Conservation (phyloP, 2,888 invertebrate species). For the Mechanitis mazaeus region DNA sequence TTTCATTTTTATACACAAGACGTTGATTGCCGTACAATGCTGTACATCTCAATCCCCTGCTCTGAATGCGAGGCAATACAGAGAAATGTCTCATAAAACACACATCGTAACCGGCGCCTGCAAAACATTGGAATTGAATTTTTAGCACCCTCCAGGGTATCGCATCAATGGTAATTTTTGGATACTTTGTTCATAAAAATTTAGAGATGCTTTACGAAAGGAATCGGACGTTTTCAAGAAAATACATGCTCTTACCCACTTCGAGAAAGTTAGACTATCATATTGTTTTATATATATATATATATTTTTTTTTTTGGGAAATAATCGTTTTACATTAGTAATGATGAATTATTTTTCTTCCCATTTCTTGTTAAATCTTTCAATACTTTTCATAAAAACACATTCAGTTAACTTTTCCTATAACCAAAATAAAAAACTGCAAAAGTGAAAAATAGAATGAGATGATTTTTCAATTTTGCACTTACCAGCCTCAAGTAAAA, state of each 20-base stretch:
- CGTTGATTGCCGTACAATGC: conserved; percentile 42
- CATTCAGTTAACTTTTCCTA: neutral
- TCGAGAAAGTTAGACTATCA: neutral
- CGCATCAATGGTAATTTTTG: conserved; percentile 37
- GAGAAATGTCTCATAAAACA: conserved; percentile 60
- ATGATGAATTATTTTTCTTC: neutral
- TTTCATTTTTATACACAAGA: conserved; percentile 43
- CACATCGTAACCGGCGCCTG: conserved; percentile 46
- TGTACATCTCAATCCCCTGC: conserved; percentile 35
- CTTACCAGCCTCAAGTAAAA: conserved; percentile 15
- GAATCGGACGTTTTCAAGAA: neutral
- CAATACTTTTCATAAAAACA: neutral
- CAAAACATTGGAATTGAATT: conserved; percentile 60
- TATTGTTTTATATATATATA: neutral
- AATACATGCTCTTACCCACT: neutral
- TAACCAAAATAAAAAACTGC: neutral
- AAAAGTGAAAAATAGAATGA: conserved; percentile 9
- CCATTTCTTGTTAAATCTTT: neutral
- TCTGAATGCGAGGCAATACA: conserved; percentile 45
- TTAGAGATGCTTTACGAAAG: conserved; percentile 18
- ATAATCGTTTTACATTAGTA: neutral
- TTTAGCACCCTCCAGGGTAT: conserved; percentile 47
- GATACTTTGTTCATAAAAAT: conserved; percentile 29
- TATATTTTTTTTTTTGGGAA: no score
- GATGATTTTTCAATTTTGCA: conserved; percentile 15